A percentile compares a stretch with the other conserved stretches of the same genome.
Evolutionary conservation across 2,888 invertebrate genomes (phyloP).

Genomic region (Folsomia candida): DNA sequence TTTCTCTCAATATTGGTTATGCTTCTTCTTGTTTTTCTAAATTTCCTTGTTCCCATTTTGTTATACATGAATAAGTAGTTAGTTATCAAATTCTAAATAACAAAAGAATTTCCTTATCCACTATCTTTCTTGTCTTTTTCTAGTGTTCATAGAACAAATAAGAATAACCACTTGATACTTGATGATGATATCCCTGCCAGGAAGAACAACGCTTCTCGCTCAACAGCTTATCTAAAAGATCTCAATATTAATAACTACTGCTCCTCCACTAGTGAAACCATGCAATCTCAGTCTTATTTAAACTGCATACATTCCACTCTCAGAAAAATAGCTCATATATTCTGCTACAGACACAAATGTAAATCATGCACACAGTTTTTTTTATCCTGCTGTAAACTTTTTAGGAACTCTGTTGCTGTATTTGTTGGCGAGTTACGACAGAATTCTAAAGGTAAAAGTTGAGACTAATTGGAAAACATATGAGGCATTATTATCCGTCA

Average conservation of each 20-base stretch:
- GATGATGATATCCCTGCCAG: neutral
- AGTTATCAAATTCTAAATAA: too few relatives aligned
- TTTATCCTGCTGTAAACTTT: neutral
- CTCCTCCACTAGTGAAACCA: neutral
- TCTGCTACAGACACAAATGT: neutral
- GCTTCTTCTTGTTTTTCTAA: constrained; percentile 16
- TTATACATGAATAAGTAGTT: too few relatives aligned
- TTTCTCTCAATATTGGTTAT: too few relatives aligned
- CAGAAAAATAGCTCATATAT: neutral
- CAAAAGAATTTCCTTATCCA: neutral
- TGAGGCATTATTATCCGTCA: neutral
- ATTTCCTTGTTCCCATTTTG: too few relatives aligned
- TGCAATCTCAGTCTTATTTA: neutral
- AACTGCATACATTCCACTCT: neutral
- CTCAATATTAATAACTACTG: neutral
- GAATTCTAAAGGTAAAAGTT: constrained; percentile 57
- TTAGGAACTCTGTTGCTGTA: constrained; percentile 2
- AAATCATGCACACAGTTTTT: neutral
- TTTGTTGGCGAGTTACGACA: constrained; percentile 59
- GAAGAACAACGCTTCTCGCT: neutral
- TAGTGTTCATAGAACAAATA: neutral
- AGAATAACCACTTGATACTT: neutral
- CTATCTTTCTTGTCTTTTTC: constrained; percentile 2
- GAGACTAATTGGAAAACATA: too few relatives aligned
- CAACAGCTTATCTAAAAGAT: neutral